Evolutionary conservation across 2,113 vertebrate genomes (phyloP).

Genomic region (Todiramphus chloris): DNA sequence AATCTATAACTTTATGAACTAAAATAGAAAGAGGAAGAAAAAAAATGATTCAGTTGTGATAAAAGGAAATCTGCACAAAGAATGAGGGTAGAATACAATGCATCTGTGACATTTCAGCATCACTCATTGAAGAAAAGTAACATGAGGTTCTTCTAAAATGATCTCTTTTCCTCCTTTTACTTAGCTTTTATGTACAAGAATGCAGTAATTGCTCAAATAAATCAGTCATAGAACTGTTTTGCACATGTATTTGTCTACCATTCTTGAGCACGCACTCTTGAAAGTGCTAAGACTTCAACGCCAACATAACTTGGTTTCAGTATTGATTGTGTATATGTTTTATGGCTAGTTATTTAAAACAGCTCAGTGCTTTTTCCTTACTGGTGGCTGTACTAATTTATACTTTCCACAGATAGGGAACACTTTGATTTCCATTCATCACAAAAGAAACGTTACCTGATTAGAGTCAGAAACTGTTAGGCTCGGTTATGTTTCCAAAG

Average conservation of each 20-base stretch:
- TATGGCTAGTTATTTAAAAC: neutral
- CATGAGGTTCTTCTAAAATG: neutral
- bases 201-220: neutral
- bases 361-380: neutral
- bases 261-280: neutral
- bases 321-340: neutral
- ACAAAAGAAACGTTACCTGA: neutral
- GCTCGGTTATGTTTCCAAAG: neutral
- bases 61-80: conserved; percentile 26
- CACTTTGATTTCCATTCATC: neutral
- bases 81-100: conserved; percentile 1
- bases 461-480: neutral
- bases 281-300: neutral
- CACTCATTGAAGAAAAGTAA: neutral
- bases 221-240: neutral
- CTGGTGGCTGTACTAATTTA: neutral
- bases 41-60: neutral
- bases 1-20: neutral
- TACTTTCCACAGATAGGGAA: neutral
- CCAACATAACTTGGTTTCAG: neutral
- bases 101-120: conserved; percentile 23
- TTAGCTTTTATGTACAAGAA: neutral
- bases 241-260: neutral
- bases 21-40: conserved; percentile 40
- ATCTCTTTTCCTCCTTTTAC: neutral